Conservation (phyloP, 2,888 invertebrate species). For the Antheraea assamensis region DNA sequence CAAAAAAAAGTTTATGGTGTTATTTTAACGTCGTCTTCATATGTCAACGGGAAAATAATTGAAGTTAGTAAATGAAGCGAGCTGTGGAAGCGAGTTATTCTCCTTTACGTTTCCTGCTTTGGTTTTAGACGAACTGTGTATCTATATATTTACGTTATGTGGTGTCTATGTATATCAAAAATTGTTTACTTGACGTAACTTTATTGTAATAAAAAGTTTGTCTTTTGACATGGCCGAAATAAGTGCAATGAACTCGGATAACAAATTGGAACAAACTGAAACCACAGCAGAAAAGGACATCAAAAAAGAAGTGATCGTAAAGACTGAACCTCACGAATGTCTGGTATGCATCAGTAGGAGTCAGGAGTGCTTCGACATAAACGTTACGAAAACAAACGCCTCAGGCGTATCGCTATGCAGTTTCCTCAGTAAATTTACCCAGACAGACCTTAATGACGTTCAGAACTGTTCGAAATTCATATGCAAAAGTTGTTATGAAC, state of each 20-base stretch:
- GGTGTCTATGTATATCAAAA: slow-evolving; percentile 4
- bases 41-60: slow-evolving; percentile 18
- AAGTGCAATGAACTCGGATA: slow-evolving; percentile 57
- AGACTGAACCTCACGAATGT: slow-evolving; percentile 65
- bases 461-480: slow-evolving; percentile 49
- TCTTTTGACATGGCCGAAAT: slow-evolving; percentile 55
- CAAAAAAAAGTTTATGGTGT: neutral
- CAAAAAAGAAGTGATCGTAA: slow-evolving; percentile 55
- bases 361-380: slow-evolving; percentile 52
- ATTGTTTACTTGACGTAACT: slow-evolving; percentile 14
- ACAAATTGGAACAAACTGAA: slow-evolving; percentile 45
- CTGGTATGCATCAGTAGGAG: slow-evolving; percentile 56
- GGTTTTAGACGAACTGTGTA: slow-evolving; percentile 5
- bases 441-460: slow-evolving; percentile 43
- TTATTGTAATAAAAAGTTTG: slow-evolving; percentile 1
- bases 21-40: slow-evolving; percentile 11
- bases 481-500: slow-evolving; percentile 64
- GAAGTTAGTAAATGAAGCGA: slow-evolving; percentile 16
- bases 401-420: slow-evolving; percentile 53
- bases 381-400: slow-evolving; percentile 46
- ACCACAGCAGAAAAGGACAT: slow-evolving; percentile 35
- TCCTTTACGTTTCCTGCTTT: slow-evolving; percentile 16
- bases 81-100: too few species aligned
- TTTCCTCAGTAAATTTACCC: slow-evolving; percentile 58
- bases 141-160: slow-evolving; percentile 14